These are phyloP conservation scores for Passer domesticus DNA, from an alignment of 2,113 vertebrate species.

Conservation along the genomic window DNA sequence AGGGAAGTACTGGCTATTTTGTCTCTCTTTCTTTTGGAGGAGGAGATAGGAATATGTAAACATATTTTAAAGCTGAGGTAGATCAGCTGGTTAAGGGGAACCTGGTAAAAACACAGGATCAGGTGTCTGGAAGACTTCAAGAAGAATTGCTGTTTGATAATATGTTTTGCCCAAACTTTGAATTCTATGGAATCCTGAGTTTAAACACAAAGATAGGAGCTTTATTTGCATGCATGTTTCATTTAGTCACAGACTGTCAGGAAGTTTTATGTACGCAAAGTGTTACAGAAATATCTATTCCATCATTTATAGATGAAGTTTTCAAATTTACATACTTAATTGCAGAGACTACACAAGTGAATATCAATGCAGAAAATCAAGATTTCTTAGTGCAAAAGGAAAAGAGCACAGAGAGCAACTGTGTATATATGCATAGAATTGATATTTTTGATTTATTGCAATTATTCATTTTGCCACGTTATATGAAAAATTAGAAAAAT, in stretches of 20 bases:
- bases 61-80: not conserved
- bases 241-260: conserved; percentile 1
- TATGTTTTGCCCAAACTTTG: not conserved
- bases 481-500: not conserved
- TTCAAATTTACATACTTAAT: conserved; percentile 55
- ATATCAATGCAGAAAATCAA: conserved; percentile 6
- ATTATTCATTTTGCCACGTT: not conserved
- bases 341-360: conserved; percentile 20
- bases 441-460: not conserved
- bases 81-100: not conserved
- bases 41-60: not conserved
- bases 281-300: conserved; percentile 2
- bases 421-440: not conserved
- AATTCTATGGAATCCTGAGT: not conserved
- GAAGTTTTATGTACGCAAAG: not conserved
- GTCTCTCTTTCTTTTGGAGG: not conserved
- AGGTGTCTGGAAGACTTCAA: not conserved
- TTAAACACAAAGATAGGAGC: not conserved
- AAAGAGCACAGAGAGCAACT: not conserved
- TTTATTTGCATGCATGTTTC: conserved; percentile 36
- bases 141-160: not conserved
- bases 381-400: not conserved
- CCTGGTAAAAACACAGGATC: not conserved
- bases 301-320: conserved; percentile 40
- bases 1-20: not conserved